Conservation (phyloP, 2,113 vertebrate species). For the Chrysochloris asiatica region DNA sequence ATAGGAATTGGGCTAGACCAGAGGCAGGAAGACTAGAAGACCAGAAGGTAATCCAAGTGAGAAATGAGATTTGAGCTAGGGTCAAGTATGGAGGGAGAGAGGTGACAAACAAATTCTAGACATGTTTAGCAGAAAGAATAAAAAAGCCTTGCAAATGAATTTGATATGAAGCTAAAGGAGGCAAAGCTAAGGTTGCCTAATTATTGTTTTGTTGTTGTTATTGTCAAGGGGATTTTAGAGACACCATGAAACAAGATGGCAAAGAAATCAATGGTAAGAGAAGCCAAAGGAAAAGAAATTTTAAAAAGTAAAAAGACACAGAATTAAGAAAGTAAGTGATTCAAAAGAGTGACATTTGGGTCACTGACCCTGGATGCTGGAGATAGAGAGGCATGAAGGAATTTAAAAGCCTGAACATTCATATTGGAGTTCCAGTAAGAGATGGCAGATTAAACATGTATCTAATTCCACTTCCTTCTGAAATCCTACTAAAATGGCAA, state of each 20-base stretch:
- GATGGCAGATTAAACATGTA: neutral
- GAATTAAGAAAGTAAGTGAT: neutral
- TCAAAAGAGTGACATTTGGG: neutral
- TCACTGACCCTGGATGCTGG: neutral
- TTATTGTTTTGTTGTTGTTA: neutral
- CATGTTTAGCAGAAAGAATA: neutral
- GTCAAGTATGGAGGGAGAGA: neutral
- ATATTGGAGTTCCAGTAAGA: neutral
- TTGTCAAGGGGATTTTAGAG: neutral
- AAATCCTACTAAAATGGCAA: neutral
- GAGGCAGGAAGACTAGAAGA: no score
- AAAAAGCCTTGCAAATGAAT: neutral
- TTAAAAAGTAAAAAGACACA: neutral
- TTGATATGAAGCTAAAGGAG: neutral
- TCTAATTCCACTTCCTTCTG: constrained; percentile 7
- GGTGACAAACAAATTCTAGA: neutral
- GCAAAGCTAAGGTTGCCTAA: neutral
- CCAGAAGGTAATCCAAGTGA: neutral
- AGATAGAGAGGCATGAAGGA: neutral
- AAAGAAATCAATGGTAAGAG: neutral
- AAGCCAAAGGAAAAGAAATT: neutral
- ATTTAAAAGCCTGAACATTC: constrained; percentile 13
- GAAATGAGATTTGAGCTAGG: neutral
- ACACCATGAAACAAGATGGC: neutral
- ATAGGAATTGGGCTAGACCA: no score